Base-by-base conservation (phyloP, 2,888 invertebrate genomes). In the Folsomia manolachei region DNA sequence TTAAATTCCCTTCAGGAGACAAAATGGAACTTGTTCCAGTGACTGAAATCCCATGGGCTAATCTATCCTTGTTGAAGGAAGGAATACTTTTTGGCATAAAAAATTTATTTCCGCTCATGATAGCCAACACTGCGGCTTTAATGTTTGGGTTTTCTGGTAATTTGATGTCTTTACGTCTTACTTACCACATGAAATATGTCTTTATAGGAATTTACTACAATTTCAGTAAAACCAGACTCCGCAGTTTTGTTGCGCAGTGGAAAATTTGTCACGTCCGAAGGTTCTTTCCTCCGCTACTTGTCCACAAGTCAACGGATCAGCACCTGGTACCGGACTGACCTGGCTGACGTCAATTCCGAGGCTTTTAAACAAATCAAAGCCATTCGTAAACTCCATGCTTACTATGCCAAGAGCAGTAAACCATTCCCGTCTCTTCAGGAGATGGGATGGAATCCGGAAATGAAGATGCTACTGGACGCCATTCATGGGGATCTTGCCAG, bases 281-380 rank as follows among this genome's bases (percentile, higher is more conserved):
- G 82, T 65, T 77, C 83, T 0, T 81, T 83, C 61, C 74, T 75
- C 19, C 76, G 84, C 51, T 85, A 84, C 74, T 24, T 84, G 7
- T 70, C 78, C 7, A 85, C 85, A 1, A 73, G 82, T 21, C 69
- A 78, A 0, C 82, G 84, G 73, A 79, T 85, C 2, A 75, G 81
- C 14, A 76, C 77, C n/a, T 85, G 85, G 84, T 84, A 84, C 78
- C 82, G 81, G 71, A 82, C 82, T 1, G 81, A 84, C 75, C 79
- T 84, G 2, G 84, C 82, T 82, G 81, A 82, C 18, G 69, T 64
- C 21, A 77, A 80, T 11, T 82, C 82, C 2, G 82, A 82, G 1
- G 27, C n/a, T 1, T 52, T 27, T 39, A 18, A 76, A 81, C 70
- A 81, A 81, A 76, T 84, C 18, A 71, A 76, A 21, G 63, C 69